phyloP scores from a whole-genome alignment of 2,888 invertebrate genomes.

The Hirtodrosophila confusa region DNA sequence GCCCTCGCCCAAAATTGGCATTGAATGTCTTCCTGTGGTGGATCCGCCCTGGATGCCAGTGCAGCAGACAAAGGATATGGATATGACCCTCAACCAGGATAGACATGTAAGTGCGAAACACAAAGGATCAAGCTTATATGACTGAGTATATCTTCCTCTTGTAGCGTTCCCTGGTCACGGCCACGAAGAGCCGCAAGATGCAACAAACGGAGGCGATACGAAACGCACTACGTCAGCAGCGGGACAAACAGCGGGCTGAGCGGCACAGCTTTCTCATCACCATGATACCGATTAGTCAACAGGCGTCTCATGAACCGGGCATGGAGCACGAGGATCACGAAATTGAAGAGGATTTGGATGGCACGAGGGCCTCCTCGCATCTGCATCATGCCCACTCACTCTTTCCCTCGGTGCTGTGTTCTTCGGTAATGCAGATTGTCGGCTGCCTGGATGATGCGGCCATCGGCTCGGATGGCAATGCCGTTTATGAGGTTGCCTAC shows the following conservation, averaged over 20 bases:
- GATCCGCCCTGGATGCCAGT: constrained; percentile 99
- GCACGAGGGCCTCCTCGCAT: constrained; percentile 91
- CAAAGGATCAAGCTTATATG: no score
- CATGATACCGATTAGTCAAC: constrained; percentile 96
- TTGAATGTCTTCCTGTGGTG: constrained; percentile 96
- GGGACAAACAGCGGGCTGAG: constrained; percentile 97
- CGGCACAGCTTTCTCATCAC: constrained; percentile 97
- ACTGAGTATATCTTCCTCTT: constrained; percentile 32
- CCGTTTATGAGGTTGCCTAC: constrained; percentile 98
- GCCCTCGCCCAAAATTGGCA: constrained; percentile 99
- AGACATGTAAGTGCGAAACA: constrained; percentile 89
- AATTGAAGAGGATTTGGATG: constrained; percentile 90
- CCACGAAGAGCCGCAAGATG: constrained; percentile 99
- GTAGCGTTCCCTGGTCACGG: constrained; percentile 97
- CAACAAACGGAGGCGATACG: constrained; percentile 99
- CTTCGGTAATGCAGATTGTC: constrained; percentile 97
- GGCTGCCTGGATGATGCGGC: constrained; percentile 97
- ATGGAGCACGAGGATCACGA: constrained; percentile 94
- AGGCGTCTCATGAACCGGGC: constrained; percentile 98
- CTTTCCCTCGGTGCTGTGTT: constrained; percentile 98
- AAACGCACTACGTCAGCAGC: constrained; percentile 96
- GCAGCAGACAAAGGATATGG: constrained; percentile 99
- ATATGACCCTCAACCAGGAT: constrained; percentile 99
- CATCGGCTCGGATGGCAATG: constrained; percentile 95
- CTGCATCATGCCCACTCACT: constrained; percentile 96